Evolutionary conservation across 2,797 vertebrate species (phyloP).

Genomic region (Eremophila alpestris): DNA sequence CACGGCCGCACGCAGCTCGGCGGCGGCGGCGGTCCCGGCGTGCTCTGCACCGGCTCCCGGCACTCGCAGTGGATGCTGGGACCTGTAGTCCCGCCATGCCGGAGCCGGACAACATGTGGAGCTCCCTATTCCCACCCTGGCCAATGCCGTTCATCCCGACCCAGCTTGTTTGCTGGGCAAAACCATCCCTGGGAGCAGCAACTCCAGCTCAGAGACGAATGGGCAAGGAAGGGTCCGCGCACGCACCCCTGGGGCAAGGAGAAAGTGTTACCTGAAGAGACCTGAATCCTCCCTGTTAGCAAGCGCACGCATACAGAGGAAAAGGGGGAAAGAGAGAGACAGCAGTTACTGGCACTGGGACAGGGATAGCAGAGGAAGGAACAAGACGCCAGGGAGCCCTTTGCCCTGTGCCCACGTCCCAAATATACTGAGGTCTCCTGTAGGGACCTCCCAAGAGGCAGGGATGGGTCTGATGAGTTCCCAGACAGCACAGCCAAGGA

Average conservation of each 20-base stretch:
- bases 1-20: not conserved
- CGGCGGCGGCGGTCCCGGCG: not conserved
- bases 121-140: not conserved
- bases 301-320: conserved; percentile 81
- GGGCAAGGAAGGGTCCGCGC: not conserved
- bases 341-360: conserved; percentile 71
- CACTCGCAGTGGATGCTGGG: not conserved
- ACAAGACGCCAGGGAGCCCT: not conserved
- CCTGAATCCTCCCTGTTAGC: conserved; percentile 98
- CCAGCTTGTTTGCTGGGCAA: not conserved
- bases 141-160: not conserved
- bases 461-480: not conserved
- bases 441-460: not conserved
- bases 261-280: conserved; percentile 91
- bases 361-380: not conserved
- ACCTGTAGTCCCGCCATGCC: not conserved
- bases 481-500: not conserved
- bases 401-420: not conserved
- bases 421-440: not conserved
- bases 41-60: not conserved
- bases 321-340: conserved; percentile 76
- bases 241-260: conserved; percentile 5
- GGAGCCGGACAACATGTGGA: not conserved
- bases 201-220: not conserved
- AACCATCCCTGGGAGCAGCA: not conserved